Evolutionary conservation across 2,113 vertebrate species (phyloP).

Genomic region (Excalfactoria chinensis): DNA sequence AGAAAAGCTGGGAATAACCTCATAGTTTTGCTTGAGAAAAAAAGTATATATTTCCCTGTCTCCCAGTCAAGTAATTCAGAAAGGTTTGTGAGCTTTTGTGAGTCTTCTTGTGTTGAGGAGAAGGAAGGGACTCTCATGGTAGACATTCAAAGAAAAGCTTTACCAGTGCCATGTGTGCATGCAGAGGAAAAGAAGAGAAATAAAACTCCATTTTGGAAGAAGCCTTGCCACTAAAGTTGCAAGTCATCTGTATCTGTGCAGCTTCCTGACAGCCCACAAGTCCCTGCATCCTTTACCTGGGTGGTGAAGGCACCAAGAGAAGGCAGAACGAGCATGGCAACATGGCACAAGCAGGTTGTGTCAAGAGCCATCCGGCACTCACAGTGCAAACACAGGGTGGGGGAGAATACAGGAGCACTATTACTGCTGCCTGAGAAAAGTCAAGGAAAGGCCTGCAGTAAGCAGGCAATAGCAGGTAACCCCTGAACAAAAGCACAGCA

Average conservation of each 20-base stretch:
- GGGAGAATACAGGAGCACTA: neutral
- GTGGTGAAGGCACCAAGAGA: neutral
- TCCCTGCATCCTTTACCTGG: neutral
- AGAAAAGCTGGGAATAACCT: neutral
- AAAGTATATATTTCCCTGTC: neutral
- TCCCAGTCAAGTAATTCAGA: neutral
- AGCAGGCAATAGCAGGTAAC: neutral
- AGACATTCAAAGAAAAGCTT: neutral
- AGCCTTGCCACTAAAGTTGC: neutral
- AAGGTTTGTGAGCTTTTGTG: neutral
- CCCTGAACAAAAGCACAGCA: neutral
- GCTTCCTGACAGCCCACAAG: neutral
- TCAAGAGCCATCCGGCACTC: neutral
- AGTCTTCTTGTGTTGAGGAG: neutral
- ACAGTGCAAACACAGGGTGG: fast-evolving
- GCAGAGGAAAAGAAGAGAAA: neutral
- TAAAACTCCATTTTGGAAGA: neutral
- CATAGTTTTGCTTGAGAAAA: neutral
- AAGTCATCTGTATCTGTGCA: neutral
- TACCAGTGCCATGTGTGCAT: neutral
- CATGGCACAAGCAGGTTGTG: neutral
- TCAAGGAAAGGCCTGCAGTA: neutral
- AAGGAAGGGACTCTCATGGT: neutral
- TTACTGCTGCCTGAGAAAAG: neutral
- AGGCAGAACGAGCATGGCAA: neutral